Base-by-base conservation (phyloP, 1,140 invertebrate species). In the Euwallacea fornicatus region DNA sequence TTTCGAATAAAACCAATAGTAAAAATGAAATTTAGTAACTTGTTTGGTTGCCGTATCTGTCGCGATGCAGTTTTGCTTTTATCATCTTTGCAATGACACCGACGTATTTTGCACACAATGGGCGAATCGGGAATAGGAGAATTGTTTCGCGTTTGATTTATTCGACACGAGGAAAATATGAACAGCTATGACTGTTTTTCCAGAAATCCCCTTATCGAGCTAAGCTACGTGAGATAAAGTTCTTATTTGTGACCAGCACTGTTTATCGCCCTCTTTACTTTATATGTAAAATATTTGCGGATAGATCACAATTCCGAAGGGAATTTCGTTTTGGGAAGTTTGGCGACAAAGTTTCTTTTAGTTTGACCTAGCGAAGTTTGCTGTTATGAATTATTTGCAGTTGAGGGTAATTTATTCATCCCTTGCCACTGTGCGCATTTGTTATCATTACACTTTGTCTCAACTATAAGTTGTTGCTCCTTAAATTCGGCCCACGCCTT, bases 331-430 rank as follows among this genome's bases (percentile, higher is more conserved):
- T n/a, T n/a, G 42, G 60, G 11, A 21, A 42, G 10, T 62, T 42
- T 43, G 2, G 21, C 21, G 21, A 33, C 11, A 41, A 62, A 62
- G 9, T 62, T 62, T 43, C 60, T 43, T 7, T 13, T 62, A 43
- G 60, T 62, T 62, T 42, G 43, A 11, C 21, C 11, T 53, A 53
- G 16, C 10, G 33, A 62, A 62, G 21, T 43, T 62, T n/a, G 33
- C 33, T 41, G 6, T n/a, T 33, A 62, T 62, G 60, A 62, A 62
- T 62, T 42, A 62, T 62, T 62, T 43, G 43, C 43, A 6, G 10
- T 62, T 43, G 33, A 42, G 13, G 15, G 42, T 42, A 62, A 62
- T 43, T 62, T 62, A 62, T 62, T 62, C 33, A 42, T 41, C 60
- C 42, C 42, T n/a, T 33, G 21, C 21, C 21, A 33, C 21, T 33